Base-by-base conservation (phyloP, 2,113 vertebrate genomes). In the Ploceus nigricollis region DNA sequence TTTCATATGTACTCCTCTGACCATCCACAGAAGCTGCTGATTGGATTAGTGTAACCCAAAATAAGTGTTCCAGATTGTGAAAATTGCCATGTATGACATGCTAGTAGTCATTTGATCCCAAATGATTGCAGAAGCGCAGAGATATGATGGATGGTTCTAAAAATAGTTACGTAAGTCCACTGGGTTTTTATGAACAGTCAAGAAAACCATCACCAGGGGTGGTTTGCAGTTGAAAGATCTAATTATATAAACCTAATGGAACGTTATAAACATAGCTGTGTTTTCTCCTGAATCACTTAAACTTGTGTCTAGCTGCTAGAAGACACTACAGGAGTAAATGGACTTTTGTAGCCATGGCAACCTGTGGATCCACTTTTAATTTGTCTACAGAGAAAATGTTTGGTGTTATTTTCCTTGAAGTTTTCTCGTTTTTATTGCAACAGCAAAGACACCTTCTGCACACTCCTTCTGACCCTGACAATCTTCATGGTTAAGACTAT, bases 291-390 rank as follows among this genome's bases (percentile, higher is more conserved):
- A 82, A 82, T 92, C 69, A 80, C 45, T 91, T 71, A 57, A 66
- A 75, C 60, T 95, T 78, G 27, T 89, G 61, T 93, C 83, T 86
- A 84, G 75, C 42, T 89, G 72, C 79, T 87, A 91, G 77, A 93
- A 96, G 92, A 85, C 70, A 87, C 51, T 56, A 28, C 69, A 60
- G 39, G 37, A 94, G 70, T 92, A 95, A 96, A 95, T 27, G 27
- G 73, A 88, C 93, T 87, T 94, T 58, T 86, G 86, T 97, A 93
- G 76, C 90, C 75, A 94, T 91, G 86, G 68, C 81, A 96, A 97
- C 91, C 30, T 68, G 54, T 75, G 56, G 45, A 82, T 93, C 53
- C 56, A 75, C 64, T 94, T 94, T 93, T 90, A 90, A 89, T 79
- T 96, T 91, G 40, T 64, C 73, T 71, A 47, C 69, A 87, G 50